phyloP scores from a whole-genome alignment of 2,888 invertebrate species.

The Erebia ligea region DNA sequence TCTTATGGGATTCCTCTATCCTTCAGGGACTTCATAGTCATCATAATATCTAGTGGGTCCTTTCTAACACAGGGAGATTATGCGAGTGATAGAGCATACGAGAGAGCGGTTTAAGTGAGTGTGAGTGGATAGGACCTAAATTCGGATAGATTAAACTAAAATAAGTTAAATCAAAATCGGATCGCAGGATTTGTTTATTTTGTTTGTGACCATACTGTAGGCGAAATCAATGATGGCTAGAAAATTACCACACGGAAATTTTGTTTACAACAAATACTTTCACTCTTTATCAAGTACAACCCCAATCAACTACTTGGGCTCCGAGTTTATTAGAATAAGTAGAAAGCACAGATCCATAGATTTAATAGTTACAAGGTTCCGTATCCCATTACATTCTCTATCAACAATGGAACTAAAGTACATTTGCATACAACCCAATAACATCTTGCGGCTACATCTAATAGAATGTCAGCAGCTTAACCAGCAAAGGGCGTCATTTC shows the following conservation, averaged over 20 bases:
- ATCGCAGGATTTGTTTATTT: too few relatives aligned
- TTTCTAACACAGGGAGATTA: too few relatives aligned
- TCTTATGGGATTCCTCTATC: too few relatives aligned
- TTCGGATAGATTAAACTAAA: too few relatives aligned
- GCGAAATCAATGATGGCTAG: background rate
- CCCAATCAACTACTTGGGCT: background rate
- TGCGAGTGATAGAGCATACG: too few relatives aligned
- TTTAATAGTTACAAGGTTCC: constrained; percentile 24
- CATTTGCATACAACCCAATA: constrained; percentile 35
- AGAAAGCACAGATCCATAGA: constrained; percentile 27
- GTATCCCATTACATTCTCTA: constrained; percentile 23
- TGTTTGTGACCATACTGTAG: too few relatives aligned
- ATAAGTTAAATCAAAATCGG: too few relatives aligned
- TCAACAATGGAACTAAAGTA: constrained; percentile 26
- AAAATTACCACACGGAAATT: background rate
- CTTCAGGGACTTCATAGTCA: too few relatives aligned
- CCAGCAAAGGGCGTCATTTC: constrained; percentile 58
- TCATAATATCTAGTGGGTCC: too few relatives aligned
- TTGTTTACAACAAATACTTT: background rate
- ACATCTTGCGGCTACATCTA: constrained; percentile 33
- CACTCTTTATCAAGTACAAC: background rate
- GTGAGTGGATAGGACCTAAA: too few relatives aligned
- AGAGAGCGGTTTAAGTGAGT: too few relatives aligned
- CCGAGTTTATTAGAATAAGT: constrained; percentile 8
- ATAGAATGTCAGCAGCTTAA: constrained; percentile 54